Conservation (phyloP, 1,140 invertebrate species). For the Cydia amplana region DNA sequence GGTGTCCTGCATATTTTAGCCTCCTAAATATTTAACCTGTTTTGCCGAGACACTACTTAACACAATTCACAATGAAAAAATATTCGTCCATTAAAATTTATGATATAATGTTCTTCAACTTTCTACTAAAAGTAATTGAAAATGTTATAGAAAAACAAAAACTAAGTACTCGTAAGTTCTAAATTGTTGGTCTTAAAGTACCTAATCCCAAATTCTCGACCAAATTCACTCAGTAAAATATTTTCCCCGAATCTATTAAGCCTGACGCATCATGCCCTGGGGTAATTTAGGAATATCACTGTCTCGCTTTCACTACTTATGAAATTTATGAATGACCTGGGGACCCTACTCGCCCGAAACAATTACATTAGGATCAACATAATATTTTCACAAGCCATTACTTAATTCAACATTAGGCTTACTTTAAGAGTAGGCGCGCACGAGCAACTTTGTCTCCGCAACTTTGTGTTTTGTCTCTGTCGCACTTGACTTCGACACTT, state of each 20-base stretch:
- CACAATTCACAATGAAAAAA: too few species aligned
- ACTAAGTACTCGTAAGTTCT: not conserved
- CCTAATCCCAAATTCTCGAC: not conserved
- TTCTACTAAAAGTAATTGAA: too few species aligned
- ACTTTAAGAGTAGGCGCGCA: too few species aligned
- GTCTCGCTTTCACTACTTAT: slow-evolving; percentile 66
- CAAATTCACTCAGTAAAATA: slow-evolving; percentile 19
- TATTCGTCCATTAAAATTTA: too few species aligned
- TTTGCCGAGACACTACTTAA: too few species aligned
- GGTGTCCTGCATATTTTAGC: too few species aligned
- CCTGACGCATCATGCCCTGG: not conserved
- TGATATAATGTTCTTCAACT: too few species aligned
- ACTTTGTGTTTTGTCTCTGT: too few species aligned
- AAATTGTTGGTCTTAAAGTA: not conserved
- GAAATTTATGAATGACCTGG: slow-evolving; percentile 65
- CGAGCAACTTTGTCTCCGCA: too few species aligned
- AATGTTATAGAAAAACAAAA: not conserved
- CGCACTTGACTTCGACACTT: too few species aligned
- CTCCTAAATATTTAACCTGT: too few species aligned
- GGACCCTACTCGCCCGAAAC: slow-evolving; percentile 48
- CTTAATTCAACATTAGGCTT: slow-evolving; percentile 14
- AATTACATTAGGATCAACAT: slow-evolving; percentile 8
- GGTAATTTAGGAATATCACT: slow-evolving; percentile 66
- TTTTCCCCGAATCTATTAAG: slow-evolving; percentile 42
- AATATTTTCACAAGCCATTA: slow-evolving; percentile 14